Evolutionary conservation across 2,797 vertebrate genomes (phyloP).

Genomic region (Poeciliopsis infans): DNA sequence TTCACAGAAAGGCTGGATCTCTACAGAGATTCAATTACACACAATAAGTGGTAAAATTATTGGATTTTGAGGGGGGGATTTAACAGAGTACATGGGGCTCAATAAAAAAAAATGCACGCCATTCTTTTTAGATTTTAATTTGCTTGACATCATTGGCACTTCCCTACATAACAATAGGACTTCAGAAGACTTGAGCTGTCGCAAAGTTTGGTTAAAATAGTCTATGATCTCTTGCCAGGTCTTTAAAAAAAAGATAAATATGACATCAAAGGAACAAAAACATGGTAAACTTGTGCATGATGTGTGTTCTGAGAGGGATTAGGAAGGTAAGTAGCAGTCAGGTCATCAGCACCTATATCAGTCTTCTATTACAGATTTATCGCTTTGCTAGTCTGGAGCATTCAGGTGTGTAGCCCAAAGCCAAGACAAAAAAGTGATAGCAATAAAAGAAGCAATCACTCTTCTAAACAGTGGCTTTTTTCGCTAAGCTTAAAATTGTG

Average conservation of each 20-base stretch:
- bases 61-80: neutral
- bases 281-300: neutral
- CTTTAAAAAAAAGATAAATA: neutral
- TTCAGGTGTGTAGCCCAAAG: neutral
- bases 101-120: neutral
- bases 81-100: neutral
- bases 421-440: neutral
- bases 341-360: neutral
- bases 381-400: neutral
- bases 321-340: neutral
- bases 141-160: neutral
- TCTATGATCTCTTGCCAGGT: neutral
- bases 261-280: neutral
- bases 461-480: neutral
- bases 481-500: too few species aligned
- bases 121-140: neutral
- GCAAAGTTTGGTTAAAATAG: neutral
- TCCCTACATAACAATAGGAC: neutral
- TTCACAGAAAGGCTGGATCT: neutral
- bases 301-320: too few species aligned
- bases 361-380: neutral
- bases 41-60: neutral
- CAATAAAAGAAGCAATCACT: too few species aligned
- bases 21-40: neutral
- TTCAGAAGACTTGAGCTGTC: neutral